Percentiles rank a stretch among this genome's conserved stretches.
Conservation (phyloP, 2,113 vertebrate genomes). For the Eretmochelys imbricata region DNA sequence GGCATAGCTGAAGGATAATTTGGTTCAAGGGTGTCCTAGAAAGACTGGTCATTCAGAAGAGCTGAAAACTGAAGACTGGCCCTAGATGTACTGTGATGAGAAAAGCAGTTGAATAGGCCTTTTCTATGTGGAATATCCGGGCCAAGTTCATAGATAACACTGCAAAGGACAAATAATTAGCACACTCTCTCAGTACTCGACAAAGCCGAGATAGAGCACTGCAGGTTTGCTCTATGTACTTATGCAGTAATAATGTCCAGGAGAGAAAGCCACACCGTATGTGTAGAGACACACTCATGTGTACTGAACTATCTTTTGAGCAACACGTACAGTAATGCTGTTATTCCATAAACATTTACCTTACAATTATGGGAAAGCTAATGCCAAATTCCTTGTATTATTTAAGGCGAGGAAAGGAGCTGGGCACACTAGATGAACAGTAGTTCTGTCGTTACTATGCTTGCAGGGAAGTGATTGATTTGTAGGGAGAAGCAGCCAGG, state of each 20-base stretch:
- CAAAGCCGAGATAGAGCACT: too few relatives aligned
- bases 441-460: background rate
- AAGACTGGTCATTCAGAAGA: background rate
- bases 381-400: background rate
- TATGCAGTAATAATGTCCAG: background rate
- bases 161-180: background rate
- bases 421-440: background rate
- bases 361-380: background rate
- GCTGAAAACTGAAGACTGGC: background rate
- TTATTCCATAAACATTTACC: background rate
- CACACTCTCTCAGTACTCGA: too few relatives aligned
- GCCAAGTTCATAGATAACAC: background rate
- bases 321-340: background rate
- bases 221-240: background rate
- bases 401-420: background rate
- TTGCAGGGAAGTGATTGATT: background rate
- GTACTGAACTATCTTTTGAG: background rate
- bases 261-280: background rate
- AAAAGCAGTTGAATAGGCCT: background rate
- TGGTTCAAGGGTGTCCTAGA: background rate
- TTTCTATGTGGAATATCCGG: background rate
- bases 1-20: background rate
- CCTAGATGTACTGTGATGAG: background rate
- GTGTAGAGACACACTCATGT: rapidly evolving
- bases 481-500: background rate